Percentiles rank a stretch among this genome's conserved stretches.
Evolutionary conservation across 92 coral and sea anemone genomes (phyloP).

Genomic region (Umimayanthus kanabou): DNA sequence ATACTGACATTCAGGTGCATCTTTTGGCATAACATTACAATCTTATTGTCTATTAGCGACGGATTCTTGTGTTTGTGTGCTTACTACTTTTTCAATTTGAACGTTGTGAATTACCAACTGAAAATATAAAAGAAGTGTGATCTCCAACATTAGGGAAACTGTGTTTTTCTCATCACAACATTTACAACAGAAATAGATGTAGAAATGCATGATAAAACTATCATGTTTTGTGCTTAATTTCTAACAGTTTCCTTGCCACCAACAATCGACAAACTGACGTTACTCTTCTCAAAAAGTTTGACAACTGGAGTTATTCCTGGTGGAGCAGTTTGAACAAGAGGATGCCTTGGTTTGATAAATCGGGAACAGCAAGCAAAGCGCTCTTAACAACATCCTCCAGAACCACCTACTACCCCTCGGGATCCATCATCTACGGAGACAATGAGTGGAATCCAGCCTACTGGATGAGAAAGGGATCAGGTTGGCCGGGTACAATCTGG

Average conservation of each 20-base stretch:
- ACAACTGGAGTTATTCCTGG: constrained; percentile 70
- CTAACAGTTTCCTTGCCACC: constrained; percentile 66
- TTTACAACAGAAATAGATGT: too few species aligned
- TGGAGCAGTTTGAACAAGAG: constrained; percentile 57
- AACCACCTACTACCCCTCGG: constrained; percentile 67
- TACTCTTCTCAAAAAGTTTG: constrained; percentile 53
- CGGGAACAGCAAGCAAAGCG: constrained; percentile 59
- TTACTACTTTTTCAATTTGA: too few species aligned
- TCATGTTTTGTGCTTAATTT: not conserved
- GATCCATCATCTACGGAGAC: constrained; percentile 76
- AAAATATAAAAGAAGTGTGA: too few species aligned
- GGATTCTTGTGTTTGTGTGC: too few species aligned
- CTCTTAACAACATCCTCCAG: constrained; percentile 62
- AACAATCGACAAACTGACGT: constrained; percentile 61
- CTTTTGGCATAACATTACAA: too few species aligned
- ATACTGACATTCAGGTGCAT: too few species aligned
- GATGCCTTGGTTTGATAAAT: constrained; percentile 76
- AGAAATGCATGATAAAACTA: too few species aligned
- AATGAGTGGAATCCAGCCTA: constrained; percentile 67
- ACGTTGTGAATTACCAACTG: too few species aligned
- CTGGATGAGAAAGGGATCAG: constrained; percentile 61
- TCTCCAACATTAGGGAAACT: too few species aligned
- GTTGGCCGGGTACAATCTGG: constrained; percentile 79
- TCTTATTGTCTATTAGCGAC: too few species aligned
- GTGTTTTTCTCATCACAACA: too few species aligned